A percentile compares a stretch with the other conserved stretches of the same genome.
Evolutionary conservation across 1,140 invertebrate genomes (phyloP).

Genomic region (Bombus turneri): DNA sequence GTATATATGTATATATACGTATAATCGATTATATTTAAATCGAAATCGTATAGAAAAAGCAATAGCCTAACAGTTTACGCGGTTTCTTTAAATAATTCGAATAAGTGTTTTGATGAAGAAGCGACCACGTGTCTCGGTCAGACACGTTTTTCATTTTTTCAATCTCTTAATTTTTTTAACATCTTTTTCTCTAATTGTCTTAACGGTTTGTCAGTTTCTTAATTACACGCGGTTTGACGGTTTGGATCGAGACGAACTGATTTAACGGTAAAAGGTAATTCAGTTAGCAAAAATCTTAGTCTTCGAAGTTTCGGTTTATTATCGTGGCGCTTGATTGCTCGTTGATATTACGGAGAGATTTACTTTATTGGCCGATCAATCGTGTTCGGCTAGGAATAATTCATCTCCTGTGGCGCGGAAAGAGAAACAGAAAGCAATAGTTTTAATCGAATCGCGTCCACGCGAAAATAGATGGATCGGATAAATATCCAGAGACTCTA

Average conservation of each 20-base stretch:
- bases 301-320: slow-evolving; percentile 12
- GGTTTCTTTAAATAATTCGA: slow-evolving; percentile 4
- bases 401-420: not conserved
- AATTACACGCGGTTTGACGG: not conserved
- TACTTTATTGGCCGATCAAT: slow-evolving; percentile 6
- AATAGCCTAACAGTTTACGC: slow-evolving; percentile 9
- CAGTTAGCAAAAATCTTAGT: slow-evolving; percentile 15
- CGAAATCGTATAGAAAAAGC: slow-evolving; percentile 40
- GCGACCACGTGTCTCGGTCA: not conserved
- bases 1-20: not conserved
- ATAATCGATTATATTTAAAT: slow-evolving; percentile 25
- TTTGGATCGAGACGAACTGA: not conserved
- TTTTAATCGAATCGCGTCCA: not conserved
- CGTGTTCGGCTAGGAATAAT: slow-evolving; percentile 21
- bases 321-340: slow-evolving; percentile 18
- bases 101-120: not conserved
- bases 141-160: not conserved
- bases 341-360: slow-evolving; percentile 6
- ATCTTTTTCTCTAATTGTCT: not conserved
- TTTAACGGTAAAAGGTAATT: not conserved
- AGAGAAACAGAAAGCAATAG: not conserved
- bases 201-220: not conserved
- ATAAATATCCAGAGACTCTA: not conserved
- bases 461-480: not conserved
- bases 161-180: not conserved